Base-by-base conservation (phyloP, 2,888 invertebrate genomes). In the Linnaemya vulpina region DNA sequence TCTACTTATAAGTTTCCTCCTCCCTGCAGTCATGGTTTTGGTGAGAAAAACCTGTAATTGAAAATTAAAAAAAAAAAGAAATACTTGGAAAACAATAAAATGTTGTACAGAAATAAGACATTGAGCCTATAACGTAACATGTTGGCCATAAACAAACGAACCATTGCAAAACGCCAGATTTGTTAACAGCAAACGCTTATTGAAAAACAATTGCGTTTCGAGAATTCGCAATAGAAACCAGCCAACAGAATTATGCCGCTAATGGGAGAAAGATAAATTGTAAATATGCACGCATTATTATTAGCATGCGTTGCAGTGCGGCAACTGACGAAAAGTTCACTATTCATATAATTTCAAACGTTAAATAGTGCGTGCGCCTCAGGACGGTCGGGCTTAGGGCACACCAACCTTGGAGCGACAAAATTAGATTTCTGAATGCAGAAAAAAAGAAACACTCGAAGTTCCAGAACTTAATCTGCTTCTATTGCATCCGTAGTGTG, bases 61-160 rank as follows among this genome's bases (percentile, higher is more conserved):
- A 38, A 51, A 71, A 71, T 30, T 58, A n/a, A 30, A 65, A 58
- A 30, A 30, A 2, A 30, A 30, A 30, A 73, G 71, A 77, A 58
- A 60, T 82, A 22, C 71, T 77, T 82, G 73, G 67, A 82, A 73
- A 82, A 60, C 76, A 65, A 82, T 77, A 71, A 76, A 82, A 77
- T 51, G 49, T 82, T 60, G 30, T 13, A 38, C 38, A 30, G 25
- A 30, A 20, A 62, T 62, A n/a, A 35, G 38, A 62, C 38, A 17
- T 40, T 40, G 17, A 63, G 20, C 40, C 11, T 10, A 65, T 7
- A 38, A 5, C 20, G 38, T 13, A 10, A 25, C 20, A 40, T 43
- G 5, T 0, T 40, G 20, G 20, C 20, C 0, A n/a, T 62, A 40
- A 17, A 0, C 35, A 40, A 40, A 40, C 4, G 22, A 22, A 20